Evolutionary conservation across 2,888 invertebrate species (phyloP).

Genomic region (Caenorhabditis zanzibari): DNA sequence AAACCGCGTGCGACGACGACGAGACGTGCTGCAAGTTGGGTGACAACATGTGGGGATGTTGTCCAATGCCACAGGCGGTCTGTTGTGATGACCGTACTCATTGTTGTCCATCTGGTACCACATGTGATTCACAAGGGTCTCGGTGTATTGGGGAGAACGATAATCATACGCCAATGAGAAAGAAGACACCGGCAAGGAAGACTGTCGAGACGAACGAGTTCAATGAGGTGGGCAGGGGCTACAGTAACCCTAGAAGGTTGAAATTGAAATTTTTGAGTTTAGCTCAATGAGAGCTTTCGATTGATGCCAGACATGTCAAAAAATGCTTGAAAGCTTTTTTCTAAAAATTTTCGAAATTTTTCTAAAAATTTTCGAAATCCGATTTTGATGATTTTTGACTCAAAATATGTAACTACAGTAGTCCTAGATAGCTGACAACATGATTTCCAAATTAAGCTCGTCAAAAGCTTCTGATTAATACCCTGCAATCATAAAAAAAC

Average conservation of each 20-base stretch:
- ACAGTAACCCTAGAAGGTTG: not conserved
- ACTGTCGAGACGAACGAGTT: constrained; percentile 54
- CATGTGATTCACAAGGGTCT: constrained; percentile 48
- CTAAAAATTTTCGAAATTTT: constrained; percentile 9
- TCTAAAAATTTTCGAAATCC: not conserved
- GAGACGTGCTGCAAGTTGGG: constrained; percentile 70
- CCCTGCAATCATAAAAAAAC: no score
- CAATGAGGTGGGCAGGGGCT: constrained; percentile 43
- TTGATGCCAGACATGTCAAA: not conserved
- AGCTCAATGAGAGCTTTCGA: not conserved
- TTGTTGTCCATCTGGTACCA: constrained; percentile 61
- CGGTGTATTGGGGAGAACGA: constrained; percentile 37
- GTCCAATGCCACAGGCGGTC: constrained; percentile 71
- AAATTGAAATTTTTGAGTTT: not conserved
- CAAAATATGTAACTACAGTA: no score
- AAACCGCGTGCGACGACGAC: constrained; percentile 63
- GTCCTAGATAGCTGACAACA: no score
- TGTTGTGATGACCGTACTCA: constrained; percentile 66
- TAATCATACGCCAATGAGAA: constrained; percentile 38
- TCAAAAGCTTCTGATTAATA: no score
- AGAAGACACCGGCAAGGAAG: constrained; percentile 58
- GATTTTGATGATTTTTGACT: not conserved
- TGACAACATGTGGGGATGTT: constrained; percentile 73
- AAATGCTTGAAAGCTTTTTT: not conserved
- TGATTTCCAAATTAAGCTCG: no score